Base-by-base conservation (phyloP, 2,113 vertebrate genomes). In the Poeciliopsis retropinna region DNA sequence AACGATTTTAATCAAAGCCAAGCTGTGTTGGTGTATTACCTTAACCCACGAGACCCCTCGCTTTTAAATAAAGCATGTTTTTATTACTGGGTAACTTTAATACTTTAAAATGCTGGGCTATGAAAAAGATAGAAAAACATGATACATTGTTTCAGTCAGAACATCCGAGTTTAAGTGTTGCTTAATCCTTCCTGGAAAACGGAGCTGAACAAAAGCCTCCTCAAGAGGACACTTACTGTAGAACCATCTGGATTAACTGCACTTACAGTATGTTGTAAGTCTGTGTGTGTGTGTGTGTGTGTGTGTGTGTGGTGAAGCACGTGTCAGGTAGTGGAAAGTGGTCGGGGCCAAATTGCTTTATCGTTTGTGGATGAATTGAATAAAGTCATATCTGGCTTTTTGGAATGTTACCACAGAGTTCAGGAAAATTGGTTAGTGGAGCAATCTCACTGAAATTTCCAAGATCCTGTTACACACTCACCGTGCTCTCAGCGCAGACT, bases 351-450 rank as follows among this genome's bases (percentile, higher is more conserved):
- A 91, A 93, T 92, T 89, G 87, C 88, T 92, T 92, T 89, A 92
- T 85, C 87, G 54, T 93, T 91, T 86, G 75, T 80, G 87, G 89
- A 92, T 92, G 90, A 92, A 93, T 92, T 92, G 83, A 91, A 92
- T 93, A 92, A 92, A 92, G 89, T 88, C 88, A 87, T 89, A 92
- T 92, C 89, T 89, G 88, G 92, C 89, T 92, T 92, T 92, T 90
- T 91, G 90, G 90, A 91, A 91, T 89, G 79, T 88, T 91, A 92
- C 89, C 89, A 85, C 89, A 91, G 77, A 79, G 79, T 92, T 87
- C 82, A 89, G 85, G 84, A 89, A 92, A 93, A 92, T 83, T 85
- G 87, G 86, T 93, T 92, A 91, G 82, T 41, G 78, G 80, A 87
- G 84, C 88, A 92, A 90, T 93, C 83, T 92, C 54, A 0, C 78